Evolutionary conservation across 2,797 vertebrate genomes (phyloP).

Genomic region (Neoniphon sammara): DNA sequence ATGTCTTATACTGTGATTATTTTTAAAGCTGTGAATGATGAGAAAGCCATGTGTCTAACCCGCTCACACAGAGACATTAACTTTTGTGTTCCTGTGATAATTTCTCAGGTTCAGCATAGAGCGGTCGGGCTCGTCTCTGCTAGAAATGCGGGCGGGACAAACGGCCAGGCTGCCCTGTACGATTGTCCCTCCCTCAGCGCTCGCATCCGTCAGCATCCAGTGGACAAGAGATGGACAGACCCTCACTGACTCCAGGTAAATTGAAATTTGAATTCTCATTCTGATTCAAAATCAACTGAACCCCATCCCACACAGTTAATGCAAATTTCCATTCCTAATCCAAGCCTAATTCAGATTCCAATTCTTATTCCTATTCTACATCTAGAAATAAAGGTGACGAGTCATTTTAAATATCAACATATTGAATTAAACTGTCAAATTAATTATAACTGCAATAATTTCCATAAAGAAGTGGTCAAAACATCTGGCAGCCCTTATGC

Average conservation of each 20-base stretch:
- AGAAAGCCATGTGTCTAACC: background rate
- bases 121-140: slow-evolving; percentile 69
- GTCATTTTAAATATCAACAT: no score
- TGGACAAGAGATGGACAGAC: slow-evolving; percentile 89
- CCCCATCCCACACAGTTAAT: no score
- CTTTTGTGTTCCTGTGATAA: background rate
- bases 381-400: no score
- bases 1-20: no score
- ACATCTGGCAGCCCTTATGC: no score
- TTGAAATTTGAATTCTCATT: slow-evolving; percentile 14
- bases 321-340: no score
- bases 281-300: no score
- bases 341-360: no score
- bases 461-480: no score
- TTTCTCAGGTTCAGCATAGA: slow-evolving; percentile 84
- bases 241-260: slow-evolving; percentile 86
- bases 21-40: background rate
- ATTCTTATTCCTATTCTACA: no score
- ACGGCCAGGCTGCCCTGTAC: slow-evolving; percentile 84
- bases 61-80: background rate
- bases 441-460: no score
- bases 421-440: no score
- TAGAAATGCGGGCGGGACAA: slow-evolving; percentile 85
- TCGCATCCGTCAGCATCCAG: slow-evolving; percentile 80
- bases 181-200: slow-evolving; percentile 79